Base-by-base conservation (phyloP, 2,888 invertebrate genomes). In the Trissolcus japonicus region DNA sequence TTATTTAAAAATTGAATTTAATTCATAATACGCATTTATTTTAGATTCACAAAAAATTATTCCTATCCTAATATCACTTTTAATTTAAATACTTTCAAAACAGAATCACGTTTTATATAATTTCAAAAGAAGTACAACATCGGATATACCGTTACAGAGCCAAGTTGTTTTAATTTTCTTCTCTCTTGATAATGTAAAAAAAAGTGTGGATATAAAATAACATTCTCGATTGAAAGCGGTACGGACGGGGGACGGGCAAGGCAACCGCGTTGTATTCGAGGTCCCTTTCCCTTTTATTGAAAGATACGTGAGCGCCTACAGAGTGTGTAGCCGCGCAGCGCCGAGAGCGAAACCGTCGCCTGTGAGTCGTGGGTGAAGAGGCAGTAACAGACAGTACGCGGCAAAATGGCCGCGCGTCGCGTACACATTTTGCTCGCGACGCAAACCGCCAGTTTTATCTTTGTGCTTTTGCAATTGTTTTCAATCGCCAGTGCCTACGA, bases 381-480 rank as follows among this genome's bases (percentile, higher is more conserved):
- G 17, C 43, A 48, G 63, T 46, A 16, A 16, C 46, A 16, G 51
- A 19, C 48, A 68, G 63, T 72, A 73, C 73, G 75, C 71, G 72
- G 78, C 75, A 86, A 87, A 82, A 88, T 88, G 88, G 86, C 85
- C 81, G 83, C 83, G 82, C 81, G 78, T 74, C 79, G 78, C 66
- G 81, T 80, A 81, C 81, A 80, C 82, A 80, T 80, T 81, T 82
- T 78, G 78, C 65, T 79, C 43, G 56, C 62, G 50, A 55, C 48
- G 48, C 55, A 63, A 46, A 4, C 25, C 4, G 43, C 71, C 76
- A 72, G 76, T 48, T 46, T 71, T 19, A 9, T 48, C 0, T 17
- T 61, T 14, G 6, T 59, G 7, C 6, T 48, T 0, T 13, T 68
- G 4, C 7, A 17, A 59, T 29, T 29, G 51, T 19, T 19, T 1